These are phyloP conservation scores for Drosophila baimaii DNA, from an alignment of 1,140 invertebrate genomes.

Conservation along the genomic window DNA sequence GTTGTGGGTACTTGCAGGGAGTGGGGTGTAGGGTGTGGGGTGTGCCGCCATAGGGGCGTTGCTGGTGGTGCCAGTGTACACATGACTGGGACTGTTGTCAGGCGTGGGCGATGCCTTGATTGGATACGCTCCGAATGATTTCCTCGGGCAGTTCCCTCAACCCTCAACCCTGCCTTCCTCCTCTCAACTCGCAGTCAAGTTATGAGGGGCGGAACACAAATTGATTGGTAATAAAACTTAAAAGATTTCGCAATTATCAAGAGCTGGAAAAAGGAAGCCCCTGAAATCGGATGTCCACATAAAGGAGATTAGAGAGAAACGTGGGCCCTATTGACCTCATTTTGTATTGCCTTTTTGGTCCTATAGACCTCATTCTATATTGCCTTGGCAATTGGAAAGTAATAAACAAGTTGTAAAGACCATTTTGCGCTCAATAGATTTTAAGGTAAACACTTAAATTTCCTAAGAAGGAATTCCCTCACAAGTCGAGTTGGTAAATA, in stretches of 20 bases:
- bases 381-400: background rate
- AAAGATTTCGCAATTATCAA: constrained; percentile 12
- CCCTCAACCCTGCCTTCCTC: no score
- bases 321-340: background rate
- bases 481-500: no score
- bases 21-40: constrained; percentile 1
- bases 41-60: constrained; percentile 28
- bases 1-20: background rate
- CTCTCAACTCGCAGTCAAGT: background rate
- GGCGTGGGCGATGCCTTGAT: constrained; percentile 63
- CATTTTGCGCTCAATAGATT: fast-evolving
- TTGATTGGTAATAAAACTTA: constrained; percentile 38
- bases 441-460: no score
- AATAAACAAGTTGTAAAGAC: no score
- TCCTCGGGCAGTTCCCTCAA: constrained; percentile 13
- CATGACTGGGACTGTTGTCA: constrained; percentile 57
- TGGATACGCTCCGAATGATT: constrained; percentile 58
- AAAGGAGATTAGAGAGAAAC: background rate
- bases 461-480: no score
- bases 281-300: background rate
- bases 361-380: background rate
- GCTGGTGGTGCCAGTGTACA: constrained; percentile 38
- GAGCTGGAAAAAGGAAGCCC: background rate
- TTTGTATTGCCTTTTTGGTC: background rate
- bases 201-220: constrained; percentile 9